A percentile compares a stretch with the other conserved stretches of the same genome.
These are phyloP conservation scores for Chrysina gloriosa DNA, from an alignment of 2,888 invertebrate species.

Conservation along the genomic window DNA sequence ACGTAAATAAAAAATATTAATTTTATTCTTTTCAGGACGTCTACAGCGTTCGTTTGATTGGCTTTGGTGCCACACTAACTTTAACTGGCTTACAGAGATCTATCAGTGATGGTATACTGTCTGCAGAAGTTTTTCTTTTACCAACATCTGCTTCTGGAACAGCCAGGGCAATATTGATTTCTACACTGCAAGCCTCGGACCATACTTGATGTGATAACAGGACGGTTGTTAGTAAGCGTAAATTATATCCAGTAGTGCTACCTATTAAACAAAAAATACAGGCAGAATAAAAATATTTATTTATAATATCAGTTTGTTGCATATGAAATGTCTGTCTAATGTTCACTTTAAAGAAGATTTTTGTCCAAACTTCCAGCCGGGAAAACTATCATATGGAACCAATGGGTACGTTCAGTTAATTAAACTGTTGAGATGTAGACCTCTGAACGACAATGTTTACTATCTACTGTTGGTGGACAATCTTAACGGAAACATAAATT, in stretches of 20 bases:
- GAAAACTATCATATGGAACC: no score
- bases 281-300: not conserved
- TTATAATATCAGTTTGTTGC: no score
- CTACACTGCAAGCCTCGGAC: conserved; percentile 92
- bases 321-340: no score
- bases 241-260: conserved; percentile 69
- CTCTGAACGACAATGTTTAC: no score
- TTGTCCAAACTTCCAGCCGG: no score
- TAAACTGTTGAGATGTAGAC: no score
- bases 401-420: no score
- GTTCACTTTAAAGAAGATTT: not conserved
- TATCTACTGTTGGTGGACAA: no score
- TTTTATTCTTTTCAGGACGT: no score
- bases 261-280: conserved; percentile 59
- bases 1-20: no score
- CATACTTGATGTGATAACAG: conserved; percentile 91
- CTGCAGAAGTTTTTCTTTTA: conserved; percentile 61
- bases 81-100: conserved; percentile 89
- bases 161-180: conserved; percentile 85
- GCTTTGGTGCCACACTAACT: conserved; percentile 88
- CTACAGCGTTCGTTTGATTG: conserved; percentile 75
- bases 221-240: conserved; percentile 85
- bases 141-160: conserved; percentile 71
- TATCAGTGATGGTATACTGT: conserved; percentile 71
- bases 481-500: no score